Base-by-base conservation (phyloP, 2,888 invertebrate species). In the Hypomecis punctinalis region DNA sequence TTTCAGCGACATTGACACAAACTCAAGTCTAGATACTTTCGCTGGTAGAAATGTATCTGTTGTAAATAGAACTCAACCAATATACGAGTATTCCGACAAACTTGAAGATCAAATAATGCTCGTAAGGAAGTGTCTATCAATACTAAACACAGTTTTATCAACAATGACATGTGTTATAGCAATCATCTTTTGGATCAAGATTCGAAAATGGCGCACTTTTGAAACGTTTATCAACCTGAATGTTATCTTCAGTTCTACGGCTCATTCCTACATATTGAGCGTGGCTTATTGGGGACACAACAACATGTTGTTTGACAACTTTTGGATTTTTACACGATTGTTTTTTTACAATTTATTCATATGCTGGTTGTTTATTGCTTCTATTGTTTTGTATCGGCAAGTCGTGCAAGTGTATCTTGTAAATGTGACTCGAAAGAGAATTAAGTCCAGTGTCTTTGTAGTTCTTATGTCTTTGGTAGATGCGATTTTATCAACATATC, bases 351-450 rank as follows among this genome's bases (percentile, higher is more conserved):
- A 53, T 42, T n/a, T 47, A 0, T 63, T 52, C 23, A n/a, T 47
- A 3, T 58, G 63, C 37, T 63, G 63, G 63, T 23, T 63, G 13
- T 63, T 63, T 47, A 42, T 63, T 6, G 58, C 53, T 13, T 58
- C 63, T 5, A 8, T 63, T 6, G 39, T 53, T 37, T 48, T 43
- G n/a, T 63, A 63, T 33, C 47, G 53, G 53, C 48, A 58, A 48
- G 47, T 58, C 23, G 63, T 63, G 13, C 58, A 63, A 48, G 63
- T 63, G 7, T 63, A 58, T 43, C 43, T 53, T 11, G 7, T 13
- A 11, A 54, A 53, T 5, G 8, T 58, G 5, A 58, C 58, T 0
- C 53, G 47, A 37, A 63, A 46, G 43, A 11, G 40, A 36, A 37
- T 58, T 0, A 63, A 63, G 33, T 43, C 52, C 11, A 43, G 39